Conservation (phyloP, 2,888 invertebrate genomes). For the Cheilosia variabilis region DNA sequence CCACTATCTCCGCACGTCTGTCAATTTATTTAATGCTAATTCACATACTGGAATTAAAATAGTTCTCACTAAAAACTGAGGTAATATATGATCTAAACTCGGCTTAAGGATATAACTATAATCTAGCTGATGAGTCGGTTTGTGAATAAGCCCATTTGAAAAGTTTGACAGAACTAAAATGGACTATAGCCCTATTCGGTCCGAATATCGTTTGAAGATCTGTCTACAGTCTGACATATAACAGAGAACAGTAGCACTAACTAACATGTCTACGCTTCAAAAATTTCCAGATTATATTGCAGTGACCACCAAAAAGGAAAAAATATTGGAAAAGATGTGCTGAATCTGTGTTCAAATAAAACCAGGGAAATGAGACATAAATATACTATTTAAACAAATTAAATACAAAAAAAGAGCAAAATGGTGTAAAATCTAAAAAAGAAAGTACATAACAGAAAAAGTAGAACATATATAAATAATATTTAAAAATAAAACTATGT, state of each 20-base stretch:
- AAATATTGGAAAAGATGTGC: constrained; percentile 69
- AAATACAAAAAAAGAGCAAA: constrained; percentile 40
- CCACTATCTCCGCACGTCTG: too few species aligned
- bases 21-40: too few species aligned
- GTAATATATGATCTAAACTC: too few species aligned
- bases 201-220: too few species aligned
- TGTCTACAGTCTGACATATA: neutral
- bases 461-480: constrained; percentile 65
- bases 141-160: too few species aligned
- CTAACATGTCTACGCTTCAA: neutral
- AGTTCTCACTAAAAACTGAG: too few species aligned
- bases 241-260: too few species aligned
- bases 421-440: constrained; percentile 68
- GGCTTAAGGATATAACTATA: too few species aligned
- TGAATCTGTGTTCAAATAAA: constrained; percentile 75
- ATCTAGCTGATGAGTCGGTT: too few species aligned
- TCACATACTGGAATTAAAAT: too few species aligned
- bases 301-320: constrained; percentile 36
- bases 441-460: constrained; percentile 40
- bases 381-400: constrained; percentile 57
- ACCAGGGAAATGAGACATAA: constrained; percentile 74
- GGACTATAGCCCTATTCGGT: too few species aligned
- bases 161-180: too few species aligned
- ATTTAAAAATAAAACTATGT: constrained; percentile 72
- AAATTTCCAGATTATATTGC: constrained; percentile 43